A percentile compares a stretch with the other conserved stretches of the same genome.
These are phyloP conservation scores for Salvelinus alpinus DNA, from an alignment of 2,113 vertebrate genomes.

Conservation along the genomic window DNA sequence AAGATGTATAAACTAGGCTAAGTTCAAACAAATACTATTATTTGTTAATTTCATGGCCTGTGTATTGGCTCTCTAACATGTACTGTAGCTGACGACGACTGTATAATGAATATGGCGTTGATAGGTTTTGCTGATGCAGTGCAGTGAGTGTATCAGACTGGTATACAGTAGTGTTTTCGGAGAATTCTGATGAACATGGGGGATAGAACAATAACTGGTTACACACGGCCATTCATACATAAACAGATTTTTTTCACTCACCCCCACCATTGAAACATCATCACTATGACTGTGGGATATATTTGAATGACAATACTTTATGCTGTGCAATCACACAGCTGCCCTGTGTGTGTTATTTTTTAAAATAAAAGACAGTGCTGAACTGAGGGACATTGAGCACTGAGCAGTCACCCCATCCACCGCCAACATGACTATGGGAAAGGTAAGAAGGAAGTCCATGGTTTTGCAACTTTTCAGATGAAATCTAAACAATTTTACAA, in stretches of 20 bases:
- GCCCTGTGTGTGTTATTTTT: constrained; percentile 57
- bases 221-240: constrained; percentile 48
- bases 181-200: constrained; percentile 57
- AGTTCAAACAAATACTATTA: not conserved
- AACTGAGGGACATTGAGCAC: constrained; percentile 35
- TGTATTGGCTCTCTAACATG: not conserved
- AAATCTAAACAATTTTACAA: not conserved
- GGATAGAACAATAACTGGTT: constrained; percentile 56
- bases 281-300: constrained; percentile 29
- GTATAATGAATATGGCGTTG: constrained; percentile 17
- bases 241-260: constrained; percentile 41
- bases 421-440: constrained; percentile 58
- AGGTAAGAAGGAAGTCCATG: constrained; percentile 48
- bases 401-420: constrained; percentile 33
- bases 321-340: constrained; percentile 66
- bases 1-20: no score
- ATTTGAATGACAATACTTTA: constrained; percentile 73
- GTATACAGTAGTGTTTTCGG: constrained; percentile 35
- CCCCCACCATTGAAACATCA: constrained; percentile 43
- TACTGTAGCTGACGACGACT: not conserved
- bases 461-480: not conserved
- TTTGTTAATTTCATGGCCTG: not conserved
- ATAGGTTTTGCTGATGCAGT: constrained; percentile 39
- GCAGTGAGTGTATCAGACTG: constrained; percentile 8
- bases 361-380: constrained; percentile 59